Evolutionary conservation across 2,113 vertebrate species (phyloP).

Genomic region (Psophia crepitans): DNA sequence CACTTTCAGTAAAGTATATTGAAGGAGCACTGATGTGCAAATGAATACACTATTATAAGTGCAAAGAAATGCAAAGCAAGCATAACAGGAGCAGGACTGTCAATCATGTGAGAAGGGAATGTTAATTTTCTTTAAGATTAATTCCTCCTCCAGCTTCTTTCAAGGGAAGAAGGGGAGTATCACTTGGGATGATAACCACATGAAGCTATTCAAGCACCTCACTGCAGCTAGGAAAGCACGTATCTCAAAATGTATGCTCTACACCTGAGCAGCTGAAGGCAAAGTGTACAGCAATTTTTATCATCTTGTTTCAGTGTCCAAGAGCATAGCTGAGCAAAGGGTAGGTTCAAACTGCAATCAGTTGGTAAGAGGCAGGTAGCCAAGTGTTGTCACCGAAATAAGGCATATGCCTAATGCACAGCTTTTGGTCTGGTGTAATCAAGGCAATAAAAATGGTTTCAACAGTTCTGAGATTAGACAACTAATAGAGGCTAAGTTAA

Average conservation of each 20-base stretch:
- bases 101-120: background rate
- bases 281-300: background rate
- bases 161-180: background rate
- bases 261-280: background rate
- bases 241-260: background rate
- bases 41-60: background rate
- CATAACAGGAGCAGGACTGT: background rate
- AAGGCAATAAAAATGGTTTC: background rate
- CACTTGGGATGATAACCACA: background rate
- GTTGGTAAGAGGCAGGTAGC: background rate
- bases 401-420: background rate
- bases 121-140: background rate
- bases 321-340: background rate
- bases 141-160: background rate
- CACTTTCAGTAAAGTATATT: background rate
- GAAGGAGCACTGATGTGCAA: background rate
- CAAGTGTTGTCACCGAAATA: background rate
- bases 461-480: background rate
- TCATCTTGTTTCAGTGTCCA: background rate
- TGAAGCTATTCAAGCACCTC: background rate
- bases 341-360: background rate
- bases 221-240: accelerated
- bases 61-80: background rate
- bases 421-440: background rate
- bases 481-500: background rate